Conservation (phyloP, 2,797 vertebrate genomes). For the Perodicticus potto region DNA sequence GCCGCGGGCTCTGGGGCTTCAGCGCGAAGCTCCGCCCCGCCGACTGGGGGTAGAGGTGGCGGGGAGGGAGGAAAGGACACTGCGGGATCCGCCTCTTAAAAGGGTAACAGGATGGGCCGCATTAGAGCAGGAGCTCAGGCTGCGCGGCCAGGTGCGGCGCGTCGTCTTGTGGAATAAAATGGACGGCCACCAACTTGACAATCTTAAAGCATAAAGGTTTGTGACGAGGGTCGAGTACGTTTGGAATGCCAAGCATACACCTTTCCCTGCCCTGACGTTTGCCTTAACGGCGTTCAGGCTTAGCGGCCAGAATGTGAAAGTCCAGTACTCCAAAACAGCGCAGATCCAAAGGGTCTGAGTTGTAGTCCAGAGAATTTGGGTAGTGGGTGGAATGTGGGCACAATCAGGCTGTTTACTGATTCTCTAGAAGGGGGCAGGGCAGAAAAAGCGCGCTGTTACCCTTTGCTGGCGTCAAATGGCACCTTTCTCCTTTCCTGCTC, state of each 20-base stretch:
- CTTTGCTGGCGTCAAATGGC: background rate
- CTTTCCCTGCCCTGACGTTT: background rate
- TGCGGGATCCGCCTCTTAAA: constrained; percentile 84
- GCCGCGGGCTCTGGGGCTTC: constrained; percentile 63
- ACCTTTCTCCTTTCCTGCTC: constrained; percentile 50
- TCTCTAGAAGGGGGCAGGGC: background rate
- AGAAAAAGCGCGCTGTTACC: background rate
- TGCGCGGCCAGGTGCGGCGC: constrained; percentile 63
- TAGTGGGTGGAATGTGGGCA: background rate
- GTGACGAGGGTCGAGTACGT: background rate
- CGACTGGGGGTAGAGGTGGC: constrained; percentile 77
- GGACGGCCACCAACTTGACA: background rate
- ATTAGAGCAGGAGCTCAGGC: background rate
- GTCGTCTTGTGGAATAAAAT: background rate
- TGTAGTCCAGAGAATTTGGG: background rate
- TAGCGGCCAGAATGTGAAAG: constrained; percentile 47
- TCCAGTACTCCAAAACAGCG: constrained; percentile 53
- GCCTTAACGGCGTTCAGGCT: constrained; percentile 13
- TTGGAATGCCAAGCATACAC: background rate
- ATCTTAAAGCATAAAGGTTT: background rate
- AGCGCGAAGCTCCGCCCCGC: constrained; percentile 78
- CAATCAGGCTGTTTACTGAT: background rate
- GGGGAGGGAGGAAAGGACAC: constrained; percentile 79
- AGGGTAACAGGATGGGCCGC: constrained; percentile 69
- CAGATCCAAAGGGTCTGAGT: background rate